Percentiles rank a stretch among this genome's conserved stretches.
Evolutionary conservation across 1,140 invertebrate species (phyloP).

Genomic region (Drosophila saltans): DNA sequence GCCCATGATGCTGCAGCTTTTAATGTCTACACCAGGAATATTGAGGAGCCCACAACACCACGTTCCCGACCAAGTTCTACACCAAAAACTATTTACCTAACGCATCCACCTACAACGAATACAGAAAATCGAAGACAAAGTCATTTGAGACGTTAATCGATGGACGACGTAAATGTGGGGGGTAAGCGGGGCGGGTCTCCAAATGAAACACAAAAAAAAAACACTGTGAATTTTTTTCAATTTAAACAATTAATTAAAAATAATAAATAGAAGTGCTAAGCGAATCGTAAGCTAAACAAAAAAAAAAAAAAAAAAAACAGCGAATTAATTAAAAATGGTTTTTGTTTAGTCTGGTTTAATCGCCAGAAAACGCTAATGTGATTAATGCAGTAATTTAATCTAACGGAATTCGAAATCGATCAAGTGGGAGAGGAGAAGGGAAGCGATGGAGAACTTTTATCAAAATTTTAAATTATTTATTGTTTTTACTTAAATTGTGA

Average conservation of each 20-base stretch:
- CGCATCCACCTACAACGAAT: constrained; percentile 53
- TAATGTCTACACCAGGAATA: constrained; percentile 66
- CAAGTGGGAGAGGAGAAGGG: not conserved
- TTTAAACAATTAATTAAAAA: constrained; percentile 71
- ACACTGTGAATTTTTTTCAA: constrained; percentile 66
- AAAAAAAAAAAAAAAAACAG: constrained; percentile 15
- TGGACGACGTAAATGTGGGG: not conserved
- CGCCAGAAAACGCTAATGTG: constrained; percentile 16
- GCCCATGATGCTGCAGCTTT: constrained; percentile 70
- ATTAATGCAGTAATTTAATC: constrained; percentile 9
- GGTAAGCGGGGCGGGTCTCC: constrained; percentile 10
- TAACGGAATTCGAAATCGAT: constrained; percentile 5
- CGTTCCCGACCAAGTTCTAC: constrained; percentile 53
- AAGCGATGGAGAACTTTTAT: not conserved
- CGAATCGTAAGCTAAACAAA: constrained; percentile 31
- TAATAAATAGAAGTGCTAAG: constrained; percentile 67
- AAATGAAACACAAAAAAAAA: constrained; percentile 24
- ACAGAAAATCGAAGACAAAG: constrained; percentile 20
- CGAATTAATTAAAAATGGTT: constrained; percentile 28
- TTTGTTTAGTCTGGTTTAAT: constrained; percentile 34
- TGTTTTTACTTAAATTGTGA: not conserved
- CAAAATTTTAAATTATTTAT: not conserved
- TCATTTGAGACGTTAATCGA: constrained; percentile 13
- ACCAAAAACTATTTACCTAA: constrained; percentile 63
- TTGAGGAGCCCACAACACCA: constrained; percentile 45